Evolutionary conservation across 2,797 vertebrate species (phyloP).

Genomic region (Phoebastria nigripes): DNA sequence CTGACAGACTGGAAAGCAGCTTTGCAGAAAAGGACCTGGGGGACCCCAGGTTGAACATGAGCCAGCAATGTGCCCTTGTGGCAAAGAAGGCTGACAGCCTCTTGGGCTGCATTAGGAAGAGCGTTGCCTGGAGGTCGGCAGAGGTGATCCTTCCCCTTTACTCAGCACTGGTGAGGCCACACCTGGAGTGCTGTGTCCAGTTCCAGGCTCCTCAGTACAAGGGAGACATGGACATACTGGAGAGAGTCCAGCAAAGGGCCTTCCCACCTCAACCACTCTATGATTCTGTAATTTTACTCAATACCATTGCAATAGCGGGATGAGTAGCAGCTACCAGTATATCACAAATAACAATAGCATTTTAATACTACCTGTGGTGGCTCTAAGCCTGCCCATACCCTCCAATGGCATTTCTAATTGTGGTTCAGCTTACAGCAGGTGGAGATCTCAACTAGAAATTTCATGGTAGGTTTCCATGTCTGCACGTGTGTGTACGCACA

Average conservation of each 20-base stretch:
- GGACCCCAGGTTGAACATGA: background rate
- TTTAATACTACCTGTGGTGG: background rate
- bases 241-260: background rate
- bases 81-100: background rate
- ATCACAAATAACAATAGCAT: background rate
- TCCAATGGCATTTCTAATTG: background rate
- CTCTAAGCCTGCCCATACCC: background rate
- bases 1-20: background rate
- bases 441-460: background rate
- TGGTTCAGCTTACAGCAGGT: background rate
- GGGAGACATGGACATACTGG: background rate
- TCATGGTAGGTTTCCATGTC: background rate
- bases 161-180: background rate
- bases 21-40: background rate
- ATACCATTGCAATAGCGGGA: background rate
- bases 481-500: rapidly evolving
- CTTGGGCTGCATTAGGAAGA: background rate
- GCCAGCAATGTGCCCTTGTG: background rate
- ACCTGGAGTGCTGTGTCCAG: background rate
- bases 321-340: background rate
- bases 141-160: background rate
- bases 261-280: background rate
- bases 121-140: background rate
- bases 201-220: background rate
- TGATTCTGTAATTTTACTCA: background rate